phyloP scores from a whole-genome alignment of 2,888 invertebrate species.

The Epiblema foenella region DNA sequence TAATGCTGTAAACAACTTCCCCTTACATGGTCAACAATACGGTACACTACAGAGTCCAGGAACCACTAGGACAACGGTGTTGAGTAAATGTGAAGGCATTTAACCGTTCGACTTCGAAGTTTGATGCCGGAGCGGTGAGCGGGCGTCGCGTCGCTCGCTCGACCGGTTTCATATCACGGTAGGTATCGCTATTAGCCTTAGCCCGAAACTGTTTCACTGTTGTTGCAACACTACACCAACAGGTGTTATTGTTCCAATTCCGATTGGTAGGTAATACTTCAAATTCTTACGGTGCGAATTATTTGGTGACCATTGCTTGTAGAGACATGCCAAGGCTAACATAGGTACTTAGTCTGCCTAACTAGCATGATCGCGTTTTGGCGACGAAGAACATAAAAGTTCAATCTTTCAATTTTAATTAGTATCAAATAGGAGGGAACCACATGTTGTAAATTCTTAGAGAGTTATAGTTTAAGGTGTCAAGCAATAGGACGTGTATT shows the following conservation, averaged over 20 bases:
- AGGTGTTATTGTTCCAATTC: slow-evolving; percentile 77
- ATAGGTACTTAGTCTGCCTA: background rate
- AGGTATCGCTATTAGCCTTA: slow-evolving; percentile 55
- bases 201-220: slow-evolving; percentile 57
- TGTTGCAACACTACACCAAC: slow-evolving; percentile 71
- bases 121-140: slow-evolving; percentile 38
- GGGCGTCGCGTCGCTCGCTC: slow-evolving; percentile 46
- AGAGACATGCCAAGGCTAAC: background rate
- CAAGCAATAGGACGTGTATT: no score
- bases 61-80: slow-evolving; percentile 75
- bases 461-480: no score
- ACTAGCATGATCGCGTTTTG: background rate
- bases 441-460: no score
- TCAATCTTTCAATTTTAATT: no score
- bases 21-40: slow-evolving; percentile 50
- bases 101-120: slow-evolving; percentile 49
- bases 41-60: slow-evolving; percentile 65
- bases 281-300: background rate
- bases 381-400: no score
- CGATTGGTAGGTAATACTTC: slow-evolving; percentile 60
- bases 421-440: no score
- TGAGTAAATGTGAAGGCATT: slow-evolving; percentile 59
- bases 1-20: slow-evolving; percentile 43
- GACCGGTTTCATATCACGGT: slow-evolving; percentile 75
- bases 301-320: background rate